These are phyloP conservation scores for Aythya baeri DNA, from an alignment of 2,113 vertebrate species.

Conservation along the genomic window DNA sequence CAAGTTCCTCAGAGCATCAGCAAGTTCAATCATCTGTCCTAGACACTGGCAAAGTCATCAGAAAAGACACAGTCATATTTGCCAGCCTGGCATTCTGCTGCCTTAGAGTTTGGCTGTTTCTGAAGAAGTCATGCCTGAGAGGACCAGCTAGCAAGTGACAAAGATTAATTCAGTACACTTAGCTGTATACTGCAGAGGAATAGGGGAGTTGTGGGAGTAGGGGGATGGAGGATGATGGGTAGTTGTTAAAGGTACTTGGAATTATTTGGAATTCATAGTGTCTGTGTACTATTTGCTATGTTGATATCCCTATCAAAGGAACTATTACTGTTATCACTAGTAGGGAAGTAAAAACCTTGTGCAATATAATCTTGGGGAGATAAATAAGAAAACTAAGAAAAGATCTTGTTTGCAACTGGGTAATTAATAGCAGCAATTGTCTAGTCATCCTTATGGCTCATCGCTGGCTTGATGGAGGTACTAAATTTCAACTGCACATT, in stretches of 20 bases:
- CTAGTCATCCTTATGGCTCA: neutral
- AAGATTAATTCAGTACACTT: neutral
- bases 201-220: neutral
- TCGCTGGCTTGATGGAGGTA: neutral
- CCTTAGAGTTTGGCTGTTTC: neutral
- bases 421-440: neutral
- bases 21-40: neutral
- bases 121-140: neutral
- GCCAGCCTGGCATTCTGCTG: neutral
- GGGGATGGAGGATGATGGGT: neutral
- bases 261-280: neutral
- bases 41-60: neutral
- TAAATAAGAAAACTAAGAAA: neutral
- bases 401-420: neutral
- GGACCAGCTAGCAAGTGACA: neutral
- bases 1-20: neutral
- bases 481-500: neutral
- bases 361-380: neutral
- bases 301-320: neutral
- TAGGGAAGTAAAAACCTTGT: neutral
- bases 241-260: neutral
- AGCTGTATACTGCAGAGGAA: neutral
- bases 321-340: neutral
- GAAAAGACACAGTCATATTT: neutral
- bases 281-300: neutral